Evolutionary conservation across 2,797 vertebrate species (phyloP).

Genomic region (Sarcoramphus papa): DNA sequence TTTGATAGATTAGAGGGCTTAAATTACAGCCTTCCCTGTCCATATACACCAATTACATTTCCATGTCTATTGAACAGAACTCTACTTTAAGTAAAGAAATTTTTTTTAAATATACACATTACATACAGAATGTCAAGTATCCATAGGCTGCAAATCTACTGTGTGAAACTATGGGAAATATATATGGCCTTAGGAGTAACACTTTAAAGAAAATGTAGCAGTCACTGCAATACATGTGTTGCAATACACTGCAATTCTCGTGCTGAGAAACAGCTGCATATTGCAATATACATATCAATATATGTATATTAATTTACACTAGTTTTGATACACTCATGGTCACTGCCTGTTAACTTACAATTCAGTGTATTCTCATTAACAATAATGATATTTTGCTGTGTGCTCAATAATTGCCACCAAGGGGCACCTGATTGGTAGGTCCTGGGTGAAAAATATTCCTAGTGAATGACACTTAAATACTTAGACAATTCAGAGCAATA

Average conservation of each 20-base stretch:
- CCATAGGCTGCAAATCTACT: not conserved
- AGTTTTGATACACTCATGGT: not conserved
- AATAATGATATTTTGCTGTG: not conserved
- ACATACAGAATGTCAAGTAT: not conserved
- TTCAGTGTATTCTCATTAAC: not conserved
- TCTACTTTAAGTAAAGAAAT: not conserved
- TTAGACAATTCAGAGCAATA: not conserved
- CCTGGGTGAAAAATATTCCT: not conserved
- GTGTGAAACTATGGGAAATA: not conserved
- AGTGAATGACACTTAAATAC: not conserved
- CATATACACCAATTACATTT: not conserved
- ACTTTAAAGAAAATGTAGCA: not conserved
- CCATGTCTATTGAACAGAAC: not conserved
- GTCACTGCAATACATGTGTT: not conserved
- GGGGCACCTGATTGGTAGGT: not conserved
- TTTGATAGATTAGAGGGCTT: not conserved
- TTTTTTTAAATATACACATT: not conserved
- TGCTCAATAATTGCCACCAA: not conserved
- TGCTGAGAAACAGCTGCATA: not conserved
- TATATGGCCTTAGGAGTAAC: not conserved
- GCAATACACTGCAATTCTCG: not conserved
- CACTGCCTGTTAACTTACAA: not conserved
- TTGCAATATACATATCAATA: not conserved
- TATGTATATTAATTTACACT: not conserved
- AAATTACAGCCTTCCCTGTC: not conserved